Percentiles rank a stretch among this genome's conserved stretches.
These are phyloP conservation scores for Drosophila fuyamai DNA, from an alignment of 1,140 invertebrate genomes.

Conservation along the genomic window DNA sequence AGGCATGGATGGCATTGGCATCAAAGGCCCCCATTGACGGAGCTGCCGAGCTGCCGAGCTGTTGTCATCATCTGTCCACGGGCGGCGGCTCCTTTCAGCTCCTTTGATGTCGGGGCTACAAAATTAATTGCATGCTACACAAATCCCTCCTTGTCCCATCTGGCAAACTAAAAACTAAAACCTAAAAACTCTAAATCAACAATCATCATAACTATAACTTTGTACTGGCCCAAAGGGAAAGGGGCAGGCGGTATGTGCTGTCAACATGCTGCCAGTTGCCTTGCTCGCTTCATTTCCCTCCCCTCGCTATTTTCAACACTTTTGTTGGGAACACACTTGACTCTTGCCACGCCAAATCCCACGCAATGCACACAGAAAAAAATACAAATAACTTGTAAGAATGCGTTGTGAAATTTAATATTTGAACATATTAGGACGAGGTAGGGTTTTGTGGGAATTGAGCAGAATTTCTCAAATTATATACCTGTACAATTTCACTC, in stretches of 20 bases:
- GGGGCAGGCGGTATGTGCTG: conserved; percentile 35
- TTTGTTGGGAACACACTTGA: conserved; percentile 65
- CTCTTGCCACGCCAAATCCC: conserved; percentile 67
- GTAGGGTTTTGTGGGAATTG: too few species aligned
- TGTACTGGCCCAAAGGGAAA: conserved; percentile 18
- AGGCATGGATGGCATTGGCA: conserved; percentile 20
- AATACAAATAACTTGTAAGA: neutral
- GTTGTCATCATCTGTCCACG: conserved; percentile 50
- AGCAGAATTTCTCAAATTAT: too few species aligned
- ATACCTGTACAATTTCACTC: too few species aligned
- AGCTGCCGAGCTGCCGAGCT: conserved; percentile 18
- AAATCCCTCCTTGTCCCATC: conserved; percentile 56
- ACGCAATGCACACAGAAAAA: conserved; percentile 27
- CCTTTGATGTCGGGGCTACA: conserved; percentile 70
- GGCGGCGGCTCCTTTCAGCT: conserved; percentile 65
- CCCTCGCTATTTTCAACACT: conserved; percentile 47
- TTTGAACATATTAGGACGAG: neutral
- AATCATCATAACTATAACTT: conserved; percentile 81
- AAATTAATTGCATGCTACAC: conserved; percentile 78
- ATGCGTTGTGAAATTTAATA: neutral
- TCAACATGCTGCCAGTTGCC: conserved; percentile 73
- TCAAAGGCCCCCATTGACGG: conserved; percentile 72
- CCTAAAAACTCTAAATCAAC: conserved; percentile 78
- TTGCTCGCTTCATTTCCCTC: conserved; percentile 35
- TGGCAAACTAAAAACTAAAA: conserved; percentile 46